A percentile compares a stretch with the other conserved stretches of the same genome.
Conservation (phyloP, 2,797 vertebrate genomes). For the Tiaroga cobitis region DNA sequence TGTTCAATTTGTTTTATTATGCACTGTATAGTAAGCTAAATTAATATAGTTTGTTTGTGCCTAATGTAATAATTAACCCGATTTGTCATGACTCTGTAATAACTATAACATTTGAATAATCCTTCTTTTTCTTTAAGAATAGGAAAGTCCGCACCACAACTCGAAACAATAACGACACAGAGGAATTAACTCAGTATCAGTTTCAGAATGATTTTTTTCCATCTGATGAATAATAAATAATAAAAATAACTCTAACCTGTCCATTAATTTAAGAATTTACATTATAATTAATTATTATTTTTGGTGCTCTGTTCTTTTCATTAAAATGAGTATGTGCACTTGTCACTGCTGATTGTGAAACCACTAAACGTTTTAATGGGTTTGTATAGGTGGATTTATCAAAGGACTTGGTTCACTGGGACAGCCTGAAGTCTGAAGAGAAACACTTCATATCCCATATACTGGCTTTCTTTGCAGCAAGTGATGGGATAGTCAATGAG, state of each 20-base stretch:
- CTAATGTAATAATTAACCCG: neutral
- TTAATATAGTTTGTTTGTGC: neutral
- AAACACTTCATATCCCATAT: slow-evolving; percentile 82
- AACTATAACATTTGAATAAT: neutral
- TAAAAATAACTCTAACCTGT: too few relatives aligned
- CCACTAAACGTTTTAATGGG: neutral
- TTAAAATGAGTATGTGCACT: neutral
- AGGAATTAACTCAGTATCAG: neutral
- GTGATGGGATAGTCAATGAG: slow-evolving; percentile 85
- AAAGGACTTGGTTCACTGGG: slow-evolving; percentile 81
- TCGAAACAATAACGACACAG: neutral
- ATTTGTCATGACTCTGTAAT: neutral
- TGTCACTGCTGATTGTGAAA: neutral
- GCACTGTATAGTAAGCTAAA: too few relatives aligned
- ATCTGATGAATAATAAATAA: neutral
- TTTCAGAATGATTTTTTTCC: neutral
- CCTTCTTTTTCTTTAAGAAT: neutral
- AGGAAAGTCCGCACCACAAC: neutral
- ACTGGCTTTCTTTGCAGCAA: slow-evolving; percentile 84
- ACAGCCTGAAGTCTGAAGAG: slow-evolving; percentile 78
- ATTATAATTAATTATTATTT: neutral
- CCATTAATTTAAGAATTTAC: too few relatives aligned
- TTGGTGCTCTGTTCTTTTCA: neutral
- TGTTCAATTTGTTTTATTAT: neutral
- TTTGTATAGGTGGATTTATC: slow-evolving; percentile 79